Evolutionary conservation across 2,113 vertebrate genomes (phyloP), one percentile per base, ranked within the genome.

Genomic region (Onychorhynchus coronatus): DNA sequence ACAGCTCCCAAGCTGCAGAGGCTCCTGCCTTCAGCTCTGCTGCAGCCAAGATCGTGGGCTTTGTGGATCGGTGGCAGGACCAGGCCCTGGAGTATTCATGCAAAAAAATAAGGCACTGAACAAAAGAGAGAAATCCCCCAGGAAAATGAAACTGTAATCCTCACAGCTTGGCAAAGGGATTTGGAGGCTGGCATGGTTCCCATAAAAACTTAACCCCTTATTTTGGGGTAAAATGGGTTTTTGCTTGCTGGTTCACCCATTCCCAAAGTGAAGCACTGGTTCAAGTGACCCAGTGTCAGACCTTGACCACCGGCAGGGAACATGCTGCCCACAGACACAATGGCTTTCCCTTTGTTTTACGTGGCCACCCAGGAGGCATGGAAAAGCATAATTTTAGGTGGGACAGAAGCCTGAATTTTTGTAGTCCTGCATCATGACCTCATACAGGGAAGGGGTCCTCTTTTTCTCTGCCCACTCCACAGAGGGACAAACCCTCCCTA

Each of bases 91-190:
- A 77, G 35, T 37, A 89, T 25, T 82, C 81, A 88, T 39, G 85
- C 53, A 85, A 89, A 94, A 94, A 96, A 88, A 93, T 56, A 94
- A 86, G 83, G 93, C 88, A 88, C 8, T 33, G 72, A 89, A 97
- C 88, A 94, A 96, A 90, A 86, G 76, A 77, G 66, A 96, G 85
- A 94, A 95, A 96, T 95, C 95, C 93, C 81, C 33, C 68, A 92
- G 72, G 92, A 95, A 97, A 95, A 96, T 87, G 76, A 92, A 97
- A 97, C 88, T 72, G 22, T 95, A 95, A 96, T 96, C 90, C 95
- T 47, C 83, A 94, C 92, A 86, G 61, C 85, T 72, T 94, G 90
- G 95, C 61, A 90, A 71, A 74, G 68, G 83, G 92, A 96, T 95
- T 91, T 95, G 28, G 72, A 95, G 8, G 76, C 28, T 95, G 96